phyloP scores from a whole-genome alignment of 2,888 invertebrate species.

The Heliconius hortense region DNA sequence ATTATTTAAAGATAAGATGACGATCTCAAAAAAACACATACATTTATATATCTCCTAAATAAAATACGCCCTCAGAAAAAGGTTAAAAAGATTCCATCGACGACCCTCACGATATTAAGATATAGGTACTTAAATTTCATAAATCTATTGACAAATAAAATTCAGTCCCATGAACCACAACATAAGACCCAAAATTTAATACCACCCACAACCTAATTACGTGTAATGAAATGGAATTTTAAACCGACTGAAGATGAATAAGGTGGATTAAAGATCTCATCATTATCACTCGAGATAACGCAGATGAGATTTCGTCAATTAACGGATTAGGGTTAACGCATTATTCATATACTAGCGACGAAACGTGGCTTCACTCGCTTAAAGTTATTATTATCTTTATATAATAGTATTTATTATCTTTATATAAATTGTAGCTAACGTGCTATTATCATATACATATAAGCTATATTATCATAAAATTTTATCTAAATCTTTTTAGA shows the following conservation, averaged over 20 bases:
- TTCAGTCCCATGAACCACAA: background rate
- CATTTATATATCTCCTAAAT: background rate
- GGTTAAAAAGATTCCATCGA: slow-evolving; percentile 9
- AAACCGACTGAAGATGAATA: slow-evolving; percentile 29
- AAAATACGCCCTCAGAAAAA: background rate
- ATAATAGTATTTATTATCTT: no score
- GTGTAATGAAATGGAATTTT: slow-evolving; percentile 29
- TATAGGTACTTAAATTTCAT: background rate
- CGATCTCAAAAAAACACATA: background rate
- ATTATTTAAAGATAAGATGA: no score
- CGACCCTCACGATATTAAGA: slow-evolving; percentile 6
- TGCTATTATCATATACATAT: no score
- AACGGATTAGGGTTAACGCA: slow-evolving; percentile 10
- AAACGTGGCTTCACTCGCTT: background rate
- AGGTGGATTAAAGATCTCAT: slow-evolving; percentile 28
- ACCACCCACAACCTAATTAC: slow-evolving; percentile 18
- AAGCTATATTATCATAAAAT: no score
- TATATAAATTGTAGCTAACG: no score
- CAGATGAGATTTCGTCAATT: slow-evolving; percentile 29
- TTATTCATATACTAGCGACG: background rate
- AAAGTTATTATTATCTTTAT: no score
- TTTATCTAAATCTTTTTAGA: no score
- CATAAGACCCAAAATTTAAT: background rate
- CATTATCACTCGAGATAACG: slow-evolving; percentile 29
- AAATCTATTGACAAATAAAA: background rate